These are phyloP conservation scores for Phymatocera aterrima DNA, from an alignment of 2,888 invertebrate genomes.

Conservation along the genomic window DNA sequence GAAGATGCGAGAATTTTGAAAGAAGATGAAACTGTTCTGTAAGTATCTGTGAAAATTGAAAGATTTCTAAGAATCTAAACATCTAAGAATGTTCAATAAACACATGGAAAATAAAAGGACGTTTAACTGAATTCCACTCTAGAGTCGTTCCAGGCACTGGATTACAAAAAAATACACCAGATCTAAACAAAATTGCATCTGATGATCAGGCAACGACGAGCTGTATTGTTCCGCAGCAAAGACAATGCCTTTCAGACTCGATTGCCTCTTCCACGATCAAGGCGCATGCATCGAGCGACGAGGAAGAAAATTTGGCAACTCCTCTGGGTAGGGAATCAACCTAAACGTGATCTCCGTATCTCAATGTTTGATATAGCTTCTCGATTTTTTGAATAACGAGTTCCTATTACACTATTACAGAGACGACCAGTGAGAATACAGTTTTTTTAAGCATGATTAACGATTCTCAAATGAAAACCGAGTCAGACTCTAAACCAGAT, in stretches of 20 bases:
- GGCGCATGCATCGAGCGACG: neutral
- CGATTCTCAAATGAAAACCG: constrained; percentile 48
- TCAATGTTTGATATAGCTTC: neutral
- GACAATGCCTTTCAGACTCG: neutral
- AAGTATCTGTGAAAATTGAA: too few relatives aligned
- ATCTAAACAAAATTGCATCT: neutral
- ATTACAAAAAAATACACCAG: constrained; percentile 12
- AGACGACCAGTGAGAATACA: constrained; percentile 9
- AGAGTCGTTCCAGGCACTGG: constrained; percentile 27
- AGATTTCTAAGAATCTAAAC: constrained; percentile 4
- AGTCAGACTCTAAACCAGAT: constrained; percentile 52
- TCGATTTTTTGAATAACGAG: neutral
- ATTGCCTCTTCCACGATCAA: neutral
- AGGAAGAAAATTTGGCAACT: neutral
- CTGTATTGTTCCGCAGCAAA: neutral
- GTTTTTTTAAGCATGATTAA: constrained; percentile 50
- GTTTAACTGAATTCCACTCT: neutral
- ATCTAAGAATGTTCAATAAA: neutral
- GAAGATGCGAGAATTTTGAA: constrained; percentile 68
- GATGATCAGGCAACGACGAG: neutral
- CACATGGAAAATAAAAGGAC: neutral
- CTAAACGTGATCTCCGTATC: neutral
- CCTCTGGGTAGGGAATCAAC: neutral
- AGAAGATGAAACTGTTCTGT: constrained; percentile 56
- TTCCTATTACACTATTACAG: neutral